A percentile compares a stretch with the other conserved stretches of the same genome.
phyloP scores from a whole-genome alignment of 2,888 invertebrate genomes.

The Ariolimax columbianus region DNA sequence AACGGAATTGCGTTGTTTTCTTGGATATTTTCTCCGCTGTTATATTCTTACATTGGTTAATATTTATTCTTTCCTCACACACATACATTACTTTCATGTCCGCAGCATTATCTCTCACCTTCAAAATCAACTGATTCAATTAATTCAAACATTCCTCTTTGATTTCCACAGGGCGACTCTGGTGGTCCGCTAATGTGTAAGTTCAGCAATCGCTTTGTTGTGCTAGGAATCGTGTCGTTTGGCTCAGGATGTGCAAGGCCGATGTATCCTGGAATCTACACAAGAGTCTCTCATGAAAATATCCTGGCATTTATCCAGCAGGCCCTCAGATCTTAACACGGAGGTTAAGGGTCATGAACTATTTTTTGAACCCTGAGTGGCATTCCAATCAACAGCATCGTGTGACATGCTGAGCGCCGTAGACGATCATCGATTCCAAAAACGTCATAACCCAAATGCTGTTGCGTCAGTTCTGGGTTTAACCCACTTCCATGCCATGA shows the following conservation, averaged over 20 bases:
- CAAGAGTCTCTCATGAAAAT: slow-evolving; percentile 31
- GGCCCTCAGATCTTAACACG: neutral
- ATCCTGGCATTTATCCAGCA: slow-evolving; percentile 41
- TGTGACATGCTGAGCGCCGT: no score
- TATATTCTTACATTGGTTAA: no score
- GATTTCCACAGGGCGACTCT: slow-evolving; percentile 56
- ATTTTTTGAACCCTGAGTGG: no score
- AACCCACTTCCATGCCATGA: no score
- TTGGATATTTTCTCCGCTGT: no score
- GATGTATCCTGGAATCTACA: slow-evolving; percentile 54
- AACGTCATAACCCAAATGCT: no score
- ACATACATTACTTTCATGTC: no score
- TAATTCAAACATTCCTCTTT: neutral
- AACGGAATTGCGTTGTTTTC: no score
- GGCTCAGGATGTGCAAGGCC: slow-evolving; percentile 53
- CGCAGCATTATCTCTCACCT: neutral
- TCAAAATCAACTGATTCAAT: neutral
- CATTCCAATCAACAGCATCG: no score
- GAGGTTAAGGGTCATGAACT: neutral
- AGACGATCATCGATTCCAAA: no score
- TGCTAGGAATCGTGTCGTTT: slow-evolving; percentile 56
- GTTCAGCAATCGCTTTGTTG: slow-evolving; percentile 15
- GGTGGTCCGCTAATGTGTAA: slow-evolving; percentile 57
- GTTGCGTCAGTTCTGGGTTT: no score
- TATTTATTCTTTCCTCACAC: no score